A percentile compares a stretch with the other conserved stretches of the same genome.
Conservation (phyloP, 2,797 vertebrate genomes). For the Zalophus californianus region DNA sequence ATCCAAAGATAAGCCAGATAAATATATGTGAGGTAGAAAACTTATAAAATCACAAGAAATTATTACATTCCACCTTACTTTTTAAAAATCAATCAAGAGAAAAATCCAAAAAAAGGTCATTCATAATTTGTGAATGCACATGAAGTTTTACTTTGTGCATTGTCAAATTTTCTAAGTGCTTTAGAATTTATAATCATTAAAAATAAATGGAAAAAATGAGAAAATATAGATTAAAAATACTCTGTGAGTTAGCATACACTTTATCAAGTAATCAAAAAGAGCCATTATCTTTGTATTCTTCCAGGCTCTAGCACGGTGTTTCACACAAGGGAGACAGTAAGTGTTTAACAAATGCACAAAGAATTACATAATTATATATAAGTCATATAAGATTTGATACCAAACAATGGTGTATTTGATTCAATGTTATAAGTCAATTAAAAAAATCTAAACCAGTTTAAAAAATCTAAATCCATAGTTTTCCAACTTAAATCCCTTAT, state of each 20-base stretch:
- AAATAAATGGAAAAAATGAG: conserved; percentile 27
- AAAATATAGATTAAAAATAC: conserved; percentile 44
- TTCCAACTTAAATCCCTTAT: conserved; percentile 16
- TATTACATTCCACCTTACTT: not conserved
- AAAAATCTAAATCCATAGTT: not conserved
- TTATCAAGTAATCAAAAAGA: conserved; percentile 22
- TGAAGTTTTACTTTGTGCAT: not conserved
- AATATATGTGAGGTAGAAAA: conserved; percentile 44
- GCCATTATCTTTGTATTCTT: not conserved
- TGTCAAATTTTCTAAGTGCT: not conserved
- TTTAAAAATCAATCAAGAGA: conserved; percentile 37
- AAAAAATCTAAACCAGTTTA: not conserved
- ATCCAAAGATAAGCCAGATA: conserved; percentile 1
- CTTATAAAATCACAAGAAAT: conserved; percentile 31
- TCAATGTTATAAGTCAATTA: not conserved
- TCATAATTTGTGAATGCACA: not conserved
- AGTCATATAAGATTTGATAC: not conserved
- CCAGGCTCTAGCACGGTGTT: not conserved
- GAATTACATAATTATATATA: not conserved
- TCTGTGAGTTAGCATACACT: not conserved
- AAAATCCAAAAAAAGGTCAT: not conserved
- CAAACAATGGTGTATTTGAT: conserved; percentile 16
- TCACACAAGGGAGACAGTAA: not conserved
- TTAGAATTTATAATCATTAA: conserved; percentile 54
- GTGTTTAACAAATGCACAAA: not conserved